Evolutionary conservation across 2,113 vertebrate species (phyloP).

Genomic region (Oncorhynchus nerka): DNA sequence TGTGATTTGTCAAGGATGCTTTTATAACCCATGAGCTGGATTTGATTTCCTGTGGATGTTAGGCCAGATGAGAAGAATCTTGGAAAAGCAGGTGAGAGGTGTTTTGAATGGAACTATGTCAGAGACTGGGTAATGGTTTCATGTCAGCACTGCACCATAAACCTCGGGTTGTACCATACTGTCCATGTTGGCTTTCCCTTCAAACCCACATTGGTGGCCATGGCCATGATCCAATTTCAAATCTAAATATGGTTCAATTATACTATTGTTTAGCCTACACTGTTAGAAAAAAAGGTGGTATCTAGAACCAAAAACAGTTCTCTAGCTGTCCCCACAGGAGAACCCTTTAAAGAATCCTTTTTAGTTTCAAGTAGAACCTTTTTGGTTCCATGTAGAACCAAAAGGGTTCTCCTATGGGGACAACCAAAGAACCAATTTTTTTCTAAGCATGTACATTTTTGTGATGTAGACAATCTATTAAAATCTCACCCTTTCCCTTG

Average conservation of each 20-base stretch:
- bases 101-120: not conserved
- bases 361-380: no score
- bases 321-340: no score
- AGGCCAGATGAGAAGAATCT: not conserved
- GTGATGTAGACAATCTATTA: not conserved
- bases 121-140: not conserved
- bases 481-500: slow-evolving; percentile 84
- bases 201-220: not conserved
- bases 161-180: not conserved
- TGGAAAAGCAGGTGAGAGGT: not conserved
- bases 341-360: no score
- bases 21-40: not conserved
- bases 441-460: no score
- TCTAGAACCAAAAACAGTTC: no score
- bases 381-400: no score
- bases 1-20: not conserved
- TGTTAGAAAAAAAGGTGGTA: no score
- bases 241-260: not conserved
- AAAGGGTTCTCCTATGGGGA: no score
- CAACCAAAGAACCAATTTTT: no score
- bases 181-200: not conserved
- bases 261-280: no score
- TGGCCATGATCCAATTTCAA: not conserved
- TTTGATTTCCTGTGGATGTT: not conserved
- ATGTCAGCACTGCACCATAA: not conserved